Evolutionary conservation across 2,888 invertebrate genomes (phyloP).

Genomic region (Digitonthophagus gazella): DNA sequence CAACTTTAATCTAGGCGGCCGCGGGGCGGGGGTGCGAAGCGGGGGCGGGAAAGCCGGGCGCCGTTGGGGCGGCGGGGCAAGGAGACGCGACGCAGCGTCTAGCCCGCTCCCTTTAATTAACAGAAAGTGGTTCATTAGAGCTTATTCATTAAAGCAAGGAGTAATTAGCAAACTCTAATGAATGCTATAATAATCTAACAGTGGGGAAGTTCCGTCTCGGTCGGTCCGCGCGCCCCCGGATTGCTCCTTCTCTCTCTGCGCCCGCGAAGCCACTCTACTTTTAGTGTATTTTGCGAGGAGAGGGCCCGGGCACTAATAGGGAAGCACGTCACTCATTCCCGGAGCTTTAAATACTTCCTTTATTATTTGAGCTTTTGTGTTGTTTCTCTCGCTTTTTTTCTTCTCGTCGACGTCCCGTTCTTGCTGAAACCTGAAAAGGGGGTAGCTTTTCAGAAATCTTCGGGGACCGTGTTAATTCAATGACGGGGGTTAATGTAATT

Average conservation of each 20-base stretch:
- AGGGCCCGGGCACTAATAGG: slow-evolving; percentile 14
- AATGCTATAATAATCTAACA: slow-evolving; percentile 76
- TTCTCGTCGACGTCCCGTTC: background rate
- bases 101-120: slow-evolving; percentile 72
- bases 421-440: background rate
- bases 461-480: background rate
- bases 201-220: slow-evolving; percentile 35
- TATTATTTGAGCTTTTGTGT: slow-evolving; percentile 8
- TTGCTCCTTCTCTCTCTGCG: background rate
- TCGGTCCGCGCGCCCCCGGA: background rate
- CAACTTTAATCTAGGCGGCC: slow-evolving; percentile 45
- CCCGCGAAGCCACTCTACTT: slow-evolving; percentile 10
- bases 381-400: slow-evolving; percentile 5
- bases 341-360: slow-evolving; percentile 16
- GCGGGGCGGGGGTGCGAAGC: slow-evolving; percentile 32
- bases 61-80: background rate
- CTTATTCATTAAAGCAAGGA: slow-evolving; percentile 88
- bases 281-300: slow-evolving; percentile 15
- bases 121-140: slow-evolving; percentile 89
- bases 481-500: background rate
- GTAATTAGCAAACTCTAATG: slow-evolving; percentile 87
- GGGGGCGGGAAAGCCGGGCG: background rate
- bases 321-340: slow-evolving; percentile 15
- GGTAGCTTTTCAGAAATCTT: too few relatives aligned
- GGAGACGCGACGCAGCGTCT: slow-evolving; percentile 41